Percentiles rank a stretch among this genome's conserved stretches.
Conservation (phyloP, 1,140 invertebrate species). For the Temnothorax longispinosus region DNA sequence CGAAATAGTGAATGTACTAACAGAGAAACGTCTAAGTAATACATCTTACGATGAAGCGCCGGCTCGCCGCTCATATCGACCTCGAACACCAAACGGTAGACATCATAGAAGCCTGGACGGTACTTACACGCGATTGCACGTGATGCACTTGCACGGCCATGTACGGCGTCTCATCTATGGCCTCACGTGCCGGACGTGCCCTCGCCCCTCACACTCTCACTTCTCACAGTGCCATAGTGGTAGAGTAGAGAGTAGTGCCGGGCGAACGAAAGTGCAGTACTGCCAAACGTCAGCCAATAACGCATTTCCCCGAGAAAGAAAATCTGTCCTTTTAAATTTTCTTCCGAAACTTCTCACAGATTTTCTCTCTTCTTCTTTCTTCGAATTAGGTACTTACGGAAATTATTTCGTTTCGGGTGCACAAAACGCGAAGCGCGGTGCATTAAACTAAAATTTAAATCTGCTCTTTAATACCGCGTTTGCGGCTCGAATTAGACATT, state of each 20-base stretch:
- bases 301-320: neutral
- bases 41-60: conserved; percentile 76
- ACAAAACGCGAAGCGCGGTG: neutral
- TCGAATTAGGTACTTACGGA: neutral
- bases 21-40: conserved; percentile 83
- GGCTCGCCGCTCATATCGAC: conserved; percentile 66
- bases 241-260: neutral
- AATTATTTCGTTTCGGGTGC: neutral
- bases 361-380: neutral
- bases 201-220: too few relatives aligned
- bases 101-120: conserved; percentile 30
- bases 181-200: conserved; percentile 12
- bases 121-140: conserved; percentile 32
- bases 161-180: conserved; percentile 30
- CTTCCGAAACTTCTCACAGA: neutral
- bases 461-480: neutral
- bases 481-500: too few relatives aligned
- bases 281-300: neutral
- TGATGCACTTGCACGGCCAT: neutral
- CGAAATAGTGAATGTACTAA: conserved; percentile 80
- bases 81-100: neutral
- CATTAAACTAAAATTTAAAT: neutral
- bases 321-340: neutral
- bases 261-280: neutral
- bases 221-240: too few relatives aligned